Evolutionary conservation across 2,888 invertebrate genomes (phyloP), one percentile per base, ranked within the genome.

Genomic region (Prosopocoilus inquinatus): DNA sequence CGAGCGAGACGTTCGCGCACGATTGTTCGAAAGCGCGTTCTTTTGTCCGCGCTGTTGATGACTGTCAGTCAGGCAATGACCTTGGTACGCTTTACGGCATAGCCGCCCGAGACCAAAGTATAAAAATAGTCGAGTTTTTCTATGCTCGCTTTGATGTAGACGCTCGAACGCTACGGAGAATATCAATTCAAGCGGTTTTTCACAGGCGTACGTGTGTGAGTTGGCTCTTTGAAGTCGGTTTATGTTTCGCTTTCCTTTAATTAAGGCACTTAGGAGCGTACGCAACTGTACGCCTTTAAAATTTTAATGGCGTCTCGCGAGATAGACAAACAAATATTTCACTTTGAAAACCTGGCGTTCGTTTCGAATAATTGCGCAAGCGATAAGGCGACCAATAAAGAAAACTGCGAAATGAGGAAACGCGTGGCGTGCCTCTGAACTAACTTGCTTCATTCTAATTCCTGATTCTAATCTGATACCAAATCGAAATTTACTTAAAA

Each of bases 1-100:
- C 9, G 41, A 41, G 41, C 41, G 41, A 15, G 41, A 41, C 12
- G 41, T 15, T 16, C 12, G 9, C 12, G 12, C 12, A 16, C 41
- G 41, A 41, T 41, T 41, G 41, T 41, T 41, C 41, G 41, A 41
- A 41, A 11, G 9, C 41, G 41, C 41, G 41, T 41, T 41, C 41
- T 41, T 41, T 41, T 41, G 41, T 41, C 41, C 41, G 41, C 41
- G 41, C 41, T 15, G 41, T 11, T 41, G 56, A 56, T 50, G 53
- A 53, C 53, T 58, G 53, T 56, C 59, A 60, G 52, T 54, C 59
- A 60, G 59, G 45, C 57, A 60, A 57, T 60, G 59, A 57, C 59
- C 59, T 60, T 60, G 59, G 36, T 47, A 36, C 11, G 44, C 43
- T 44, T 41, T 41, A 41, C 12, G 41, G 41, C 41, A 41, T 13